Evolutionary conservation across 2,888 invertebrate species (phyloP).

Genomic region (Leistus spinibarbis): DNA sequence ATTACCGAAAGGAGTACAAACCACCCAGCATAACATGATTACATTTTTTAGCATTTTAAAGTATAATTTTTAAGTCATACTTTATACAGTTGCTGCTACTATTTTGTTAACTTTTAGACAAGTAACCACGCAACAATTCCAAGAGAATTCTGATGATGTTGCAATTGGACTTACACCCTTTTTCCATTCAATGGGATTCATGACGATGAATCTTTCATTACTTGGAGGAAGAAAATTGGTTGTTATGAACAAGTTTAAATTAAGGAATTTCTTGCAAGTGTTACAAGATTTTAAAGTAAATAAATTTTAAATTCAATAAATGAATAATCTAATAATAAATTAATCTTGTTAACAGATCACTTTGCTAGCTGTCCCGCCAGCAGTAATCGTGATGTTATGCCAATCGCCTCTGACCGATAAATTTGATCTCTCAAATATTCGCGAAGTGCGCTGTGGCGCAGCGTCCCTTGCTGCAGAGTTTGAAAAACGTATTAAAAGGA

Average conservation of each 20-base stretch:
- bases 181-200: conserved; percentile 83
- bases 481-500: conserved; percentile 64
- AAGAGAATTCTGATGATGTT: conserved; percentile 49
- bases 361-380: conserved; percentile 71
- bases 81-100: neutral
- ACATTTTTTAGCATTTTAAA: conserved; percentile 22
- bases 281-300: conserved; percentile 69
- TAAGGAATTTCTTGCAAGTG: conserved; percentile 72
- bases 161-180: conserved; percentile 76
- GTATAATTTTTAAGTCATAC: neutral
- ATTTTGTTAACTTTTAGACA: conserved; percentile 45
- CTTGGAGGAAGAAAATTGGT: conserved; percentile 62
- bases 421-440: conserved; percentile 76
- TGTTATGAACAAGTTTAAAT: conserved; percentile 72
- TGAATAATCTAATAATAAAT: neutral
- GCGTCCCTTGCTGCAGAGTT: conserved; percentile 80
- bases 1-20: conserved; percentile 67
- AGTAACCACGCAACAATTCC: conserved; percentile 37
- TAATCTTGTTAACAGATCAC: conserved; percentile 45
- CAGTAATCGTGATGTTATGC: conserved; percentile 80
- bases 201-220: conserved; percentile 65
- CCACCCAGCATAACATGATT: conserved; percentile 61
- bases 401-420: conserved; percentile 79
- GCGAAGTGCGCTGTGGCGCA: conserved; percentile 77
- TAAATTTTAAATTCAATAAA: neutral